Percentiles rank a stretch among this genome's conserved stretches.
Evolutionary conservation across 2,888 invertebrate genomes (phyloP).

Genomic region (Tenthredo distinguenda): DNA sequence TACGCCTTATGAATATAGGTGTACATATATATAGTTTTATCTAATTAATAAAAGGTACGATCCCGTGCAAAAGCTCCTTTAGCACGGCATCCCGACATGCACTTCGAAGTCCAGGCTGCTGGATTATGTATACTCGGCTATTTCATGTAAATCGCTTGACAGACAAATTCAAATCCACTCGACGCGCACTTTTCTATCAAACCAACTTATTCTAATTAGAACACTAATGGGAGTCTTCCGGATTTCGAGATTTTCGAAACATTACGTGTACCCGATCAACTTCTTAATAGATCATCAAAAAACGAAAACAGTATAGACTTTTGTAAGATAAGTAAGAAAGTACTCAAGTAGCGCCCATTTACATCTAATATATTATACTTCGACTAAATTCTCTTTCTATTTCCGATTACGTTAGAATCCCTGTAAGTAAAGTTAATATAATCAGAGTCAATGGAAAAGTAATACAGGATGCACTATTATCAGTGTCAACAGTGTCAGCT

Average conservation of each 20-base stretch:
- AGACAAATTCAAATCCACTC: too few relatives aligned
- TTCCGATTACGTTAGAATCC: constrained; percentile 17
- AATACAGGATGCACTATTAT: constrained; percentile 5
- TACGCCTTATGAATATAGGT: background rate
- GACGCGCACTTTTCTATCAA: too few relatives aligned
- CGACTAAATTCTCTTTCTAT: background rate
- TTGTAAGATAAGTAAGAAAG: background rate
- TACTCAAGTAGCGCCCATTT: background rate
- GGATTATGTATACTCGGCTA: background rate
- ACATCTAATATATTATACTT: background rate
- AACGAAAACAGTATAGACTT: background rate
- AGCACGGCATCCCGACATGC: constrained; percentile 27
- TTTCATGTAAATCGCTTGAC: too few relatives aligned
- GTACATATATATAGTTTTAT: constrained; percentile 11
- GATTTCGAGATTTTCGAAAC: too few relatives aligned
- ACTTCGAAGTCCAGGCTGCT: constrained; percentile 12
- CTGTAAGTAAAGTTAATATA: background rate
- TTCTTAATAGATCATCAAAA: background rate
- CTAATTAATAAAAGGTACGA: constrained; percentile 19
- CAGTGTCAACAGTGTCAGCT: background rate
- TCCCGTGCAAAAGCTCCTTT: constrained; percentile 23
- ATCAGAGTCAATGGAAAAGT: constrained; percentile 12
- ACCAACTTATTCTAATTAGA: too few relatives aligned
- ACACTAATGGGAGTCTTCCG: too few relatives aligned
- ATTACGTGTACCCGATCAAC: too few relatives aligned